Evolutionary conservation across 2,888 invertebrate species (phyloP), one percentile per base, ranked within the genome.

Genomic region (Drosophila robusta): DNA sequence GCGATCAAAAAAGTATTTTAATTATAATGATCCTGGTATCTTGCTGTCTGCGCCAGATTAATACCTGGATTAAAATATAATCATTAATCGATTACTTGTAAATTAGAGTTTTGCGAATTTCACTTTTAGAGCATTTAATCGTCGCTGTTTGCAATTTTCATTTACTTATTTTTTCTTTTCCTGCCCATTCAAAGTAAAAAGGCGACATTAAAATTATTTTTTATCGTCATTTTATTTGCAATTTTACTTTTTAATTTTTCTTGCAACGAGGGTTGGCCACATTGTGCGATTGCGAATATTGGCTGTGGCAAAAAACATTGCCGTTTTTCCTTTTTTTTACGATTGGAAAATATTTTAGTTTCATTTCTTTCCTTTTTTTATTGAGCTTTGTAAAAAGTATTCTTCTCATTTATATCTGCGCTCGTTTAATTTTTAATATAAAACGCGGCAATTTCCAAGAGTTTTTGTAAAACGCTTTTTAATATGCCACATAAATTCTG

Each of bases 161-260:
- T n/a, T 24, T 8, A 38, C 9, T 7, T 4, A 1, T 50, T 29
- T 52, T 26, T 58, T 16, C 24, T 39, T 47, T 22, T 47, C 12
- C 4, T n/a, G 42, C 51, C 57, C 58, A 68, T 84, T 80, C 34
- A 71, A 79, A 75, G 75, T 87, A 87, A 89, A 90, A 86, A 72
- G 73, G 36, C 66, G 55, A 64, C 90, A 85, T 89, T 85, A 87
- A 87, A 87, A 89, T 75, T 82, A 70, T 85, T 87, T 87, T 87
- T 89, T 87, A 88, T 87, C 65, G 73, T 39, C 68, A 75, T 87
- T 85, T 85, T 79, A 87, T 85, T 72, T 71, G 83, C 74, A 64
- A 75, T 70, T 79, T 75, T 70, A 39, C 65, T 75, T 78, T 77
- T 56, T 34, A 70, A 75, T 56, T 70, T 68, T 70, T 42, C 34